A percentile compares a stretch with the other conserved stretches of the same genome.
These are phyloP conservation scores for Andrena bucephala DNA, from an alignment of 2,888 invertebrate species.

Conservation along the genomic window DNA sequence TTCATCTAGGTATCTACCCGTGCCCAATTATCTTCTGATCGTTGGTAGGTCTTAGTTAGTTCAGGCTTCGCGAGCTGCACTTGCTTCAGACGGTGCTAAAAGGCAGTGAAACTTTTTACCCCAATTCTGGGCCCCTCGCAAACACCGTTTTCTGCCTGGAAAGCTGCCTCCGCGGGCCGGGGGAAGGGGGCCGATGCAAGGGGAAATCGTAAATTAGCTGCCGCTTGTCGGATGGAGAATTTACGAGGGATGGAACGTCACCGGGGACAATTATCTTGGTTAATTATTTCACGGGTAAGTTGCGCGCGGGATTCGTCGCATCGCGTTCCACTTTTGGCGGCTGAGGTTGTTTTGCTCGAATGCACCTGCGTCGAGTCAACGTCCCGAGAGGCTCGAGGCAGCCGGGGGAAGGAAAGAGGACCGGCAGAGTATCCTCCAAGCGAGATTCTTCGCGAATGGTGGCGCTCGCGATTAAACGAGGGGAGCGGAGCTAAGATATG, in stretches of 20 bases:
- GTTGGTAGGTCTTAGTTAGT: too few relatives aligned
- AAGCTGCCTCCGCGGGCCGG: background rate
- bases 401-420: background rate
- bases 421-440: background rate
- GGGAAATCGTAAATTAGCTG: conserved; percentile 28
- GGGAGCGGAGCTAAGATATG: background rate
- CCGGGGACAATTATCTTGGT: conserved; percentile 36
- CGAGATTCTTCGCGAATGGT: background rate
- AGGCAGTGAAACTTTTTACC: too few relatives aligned
- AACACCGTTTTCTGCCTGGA: too few relatives aligned
- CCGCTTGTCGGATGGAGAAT: conserved; percentile 28
- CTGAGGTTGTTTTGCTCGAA: conserved; percentile 35
- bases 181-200: too few relatives aligned
- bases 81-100: too few relatives aligned
- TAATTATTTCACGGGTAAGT: conserved; percentile 40
- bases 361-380: conserved; percentile 38
- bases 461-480: background rate
- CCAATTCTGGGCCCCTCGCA: too few relatives aligned
- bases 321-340: conserved; percentile 29
- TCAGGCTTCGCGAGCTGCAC: too few relatives aligned
- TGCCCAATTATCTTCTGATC: too few relatives aligned
- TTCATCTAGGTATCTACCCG: too few relatives aligned
- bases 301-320: conserved; percentile 12
- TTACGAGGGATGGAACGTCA: conserved; percentile 20
- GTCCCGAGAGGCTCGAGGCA: conserved; percentile 20